Percentiles rank a stretch among this genome's conserved stretches.
Conservation (phyloP, 2,797 vertebrate species). For the Sebastes umbrosus region DNA sequence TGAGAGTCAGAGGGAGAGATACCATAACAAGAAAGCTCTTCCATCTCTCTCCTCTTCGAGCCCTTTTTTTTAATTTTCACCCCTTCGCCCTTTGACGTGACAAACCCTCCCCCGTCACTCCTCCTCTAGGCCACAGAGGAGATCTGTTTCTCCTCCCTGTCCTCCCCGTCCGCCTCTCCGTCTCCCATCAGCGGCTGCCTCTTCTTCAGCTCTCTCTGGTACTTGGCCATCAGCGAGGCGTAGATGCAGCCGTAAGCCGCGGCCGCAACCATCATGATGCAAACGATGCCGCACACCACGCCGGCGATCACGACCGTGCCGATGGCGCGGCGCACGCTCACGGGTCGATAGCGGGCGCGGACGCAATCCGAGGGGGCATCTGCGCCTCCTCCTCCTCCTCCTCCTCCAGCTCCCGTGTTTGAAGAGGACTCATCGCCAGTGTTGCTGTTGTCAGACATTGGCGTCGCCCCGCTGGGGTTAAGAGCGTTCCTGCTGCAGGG, state of each 20-base stretch:
- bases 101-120: constrained; percentile 44
- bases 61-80: constrained; percentile 59
- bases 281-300: constrained; percentile 96
- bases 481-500: constrained; percentile 78
- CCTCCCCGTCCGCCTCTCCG: constrained; percentile 82
- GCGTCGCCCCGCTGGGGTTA: constrained; percentile 62
- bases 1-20: constrained; percentile 51
- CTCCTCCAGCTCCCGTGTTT: constrained; percentile 36
- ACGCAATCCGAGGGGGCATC: constrained; percentile 89
- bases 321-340: constrained; percentile 94
- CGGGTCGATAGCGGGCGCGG: constrained; percentile 90
- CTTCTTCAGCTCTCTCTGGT: constrained; percentile 98
- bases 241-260: constrained; percentile 98
- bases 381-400: constrained; percentile 31
- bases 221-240: constrained; percentile 98
- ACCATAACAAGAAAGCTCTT: constrained; percentile 43
- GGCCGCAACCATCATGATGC: constrained; percentile 99
- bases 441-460: constrained; percentile 61
- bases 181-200: constrained; percentile 97
- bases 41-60: constrained; percentile 68
- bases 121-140: constrained; percentile 93
- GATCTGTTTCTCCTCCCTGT: constrained; percentile 95
- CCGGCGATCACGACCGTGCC: constrained; percentile 97
- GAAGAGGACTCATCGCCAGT: constrained; percentile 53
- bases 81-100: constrained; percentile 52